Evolutionary conservation across 1,140 invertebrate species (phyloP).

Genomic region (Danaus melanippus): DNA sequence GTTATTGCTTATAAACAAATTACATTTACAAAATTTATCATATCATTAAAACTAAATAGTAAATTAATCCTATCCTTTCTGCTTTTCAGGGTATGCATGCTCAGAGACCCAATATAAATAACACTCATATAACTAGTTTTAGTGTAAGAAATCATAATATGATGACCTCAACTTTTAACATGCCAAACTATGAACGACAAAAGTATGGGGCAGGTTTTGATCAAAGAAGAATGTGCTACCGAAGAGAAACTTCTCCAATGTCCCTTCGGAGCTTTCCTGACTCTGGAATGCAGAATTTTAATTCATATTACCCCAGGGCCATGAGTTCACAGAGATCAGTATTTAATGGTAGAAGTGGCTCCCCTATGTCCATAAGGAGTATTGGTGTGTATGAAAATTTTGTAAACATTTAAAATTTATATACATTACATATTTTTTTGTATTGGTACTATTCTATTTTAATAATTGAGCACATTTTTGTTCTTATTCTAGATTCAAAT

Average conservation of each 20-base stretch:
- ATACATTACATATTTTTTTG: background rate
- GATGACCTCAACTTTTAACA: slow-evolving; percentile 26
- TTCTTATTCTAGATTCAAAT: slow-evolving; percentile 42
- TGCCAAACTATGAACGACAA: slow-evolving; percentile 23
- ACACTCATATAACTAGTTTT: slow-evolving; percentile 19
- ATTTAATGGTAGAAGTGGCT: slow-evolving; percentile 42
- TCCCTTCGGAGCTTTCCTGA: slow-evolving; percentile 40
- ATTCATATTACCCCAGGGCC: slow-evolving; percentile 24
- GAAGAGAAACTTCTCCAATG: slow-evolving; percentile 43
- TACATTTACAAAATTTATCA: slow-evolving; percentile 1
- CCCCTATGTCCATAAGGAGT: slow-evolving; percentile 43
- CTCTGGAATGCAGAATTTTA: slow-evolving; percentile 25
- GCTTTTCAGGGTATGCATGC: slow-evolving; percentile 23
- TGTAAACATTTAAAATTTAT: slow-evolving; percentile 6
- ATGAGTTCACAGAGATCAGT: slow-evolving; percentile 37
- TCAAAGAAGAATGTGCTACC: slow-evolving; percentile 34
- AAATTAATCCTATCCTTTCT: slow-evolving; percentile 1
- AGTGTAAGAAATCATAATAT: slow-evolving; percentile 24
- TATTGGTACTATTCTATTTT: background rate
- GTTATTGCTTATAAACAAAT: background rate
- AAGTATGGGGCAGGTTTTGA: slow-evolving; percentile 26
- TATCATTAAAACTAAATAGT: background rate
- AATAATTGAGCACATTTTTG: slow-evolving; percentile 1
- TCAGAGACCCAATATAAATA: slow-evolving; percentile 21
- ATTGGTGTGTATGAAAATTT: slow-evolving; percentile 34